phyloP scores from a whole-genome alignment of 2,888 invertebrate genomes.

The Caenorhabditis uteleia region DNA sequence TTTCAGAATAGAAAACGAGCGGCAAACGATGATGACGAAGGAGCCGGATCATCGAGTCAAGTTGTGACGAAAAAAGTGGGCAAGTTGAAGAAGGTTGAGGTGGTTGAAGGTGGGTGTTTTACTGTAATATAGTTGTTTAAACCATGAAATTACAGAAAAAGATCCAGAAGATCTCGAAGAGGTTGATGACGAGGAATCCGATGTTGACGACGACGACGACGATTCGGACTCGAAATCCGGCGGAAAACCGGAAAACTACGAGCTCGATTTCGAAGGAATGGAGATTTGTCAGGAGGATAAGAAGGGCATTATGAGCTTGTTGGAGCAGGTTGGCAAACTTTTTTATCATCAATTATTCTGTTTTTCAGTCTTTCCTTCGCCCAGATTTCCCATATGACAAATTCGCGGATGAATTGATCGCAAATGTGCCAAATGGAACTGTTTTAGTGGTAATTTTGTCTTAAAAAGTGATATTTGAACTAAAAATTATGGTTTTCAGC shows the following conservation, averaged over 20 bases:
- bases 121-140: not conserved
- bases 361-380: slow-evolving; percentile 59
- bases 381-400: slow-evolving; percentile 55
- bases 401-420: slow-evolving; percentile 55
- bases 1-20: no score
- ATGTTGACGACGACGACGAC: slow-evolving; percentile 13
- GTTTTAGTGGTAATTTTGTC: slow-evolving; percentile 32
- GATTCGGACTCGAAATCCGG: slow-evolving; percentile 7
- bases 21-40: slow-evolving; percentile 16
- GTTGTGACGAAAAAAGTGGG: slow-evolving; percentile 12
- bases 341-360: no score
- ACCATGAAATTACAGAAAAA: not conserved
- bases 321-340: slow-evolving; percentile 51
- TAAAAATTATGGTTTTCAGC: slow-evolving; percentile 21
- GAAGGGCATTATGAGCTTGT: slow-evolving; percentile 58
- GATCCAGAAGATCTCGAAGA: slow-evolving; percentile 20
- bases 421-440: slow-evolving; percentile 46
- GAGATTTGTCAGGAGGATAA: slow-evolving; percentile 57
- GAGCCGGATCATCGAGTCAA: slow-evolving; percentile 18
- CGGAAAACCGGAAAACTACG: slow-evolving; percentile 30
- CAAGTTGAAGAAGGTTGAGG: slow-evolving; percentile 37
- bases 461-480: not conserved
- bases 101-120: slow-evolving; percentile 14
- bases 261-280: slow-evolving; percentile 62
- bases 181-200: slow-evolving; percentile 18